Evolutionary conservation across 35 echinoderm and acorn worm species (phyloP).

Genomic region (Acanthaster planci): DNA sequence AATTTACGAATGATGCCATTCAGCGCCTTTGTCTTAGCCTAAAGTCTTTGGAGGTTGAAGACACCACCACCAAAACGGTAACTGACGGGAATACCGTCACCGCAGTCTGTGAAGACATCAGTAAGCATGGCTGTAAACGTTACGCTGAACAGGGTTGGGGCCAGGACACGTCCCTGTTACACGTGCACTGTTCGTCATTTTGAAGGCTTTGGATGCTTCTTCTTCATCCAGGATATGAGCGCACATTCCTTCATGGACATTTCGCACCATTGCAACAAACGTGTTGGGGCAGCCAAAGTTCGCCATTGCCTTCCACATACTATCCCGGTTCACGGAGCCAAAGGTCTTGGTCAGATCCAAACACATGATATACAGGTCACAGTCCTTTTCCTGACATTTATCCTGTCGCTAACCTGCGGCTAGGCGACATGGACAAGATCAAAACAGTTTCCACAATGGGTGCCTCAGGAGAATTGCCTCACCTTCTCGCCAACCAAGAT

Average conservation of each 20-base stretch:
- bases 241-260: constrained; percentile 31
- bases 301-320: constrained; percentile 19
- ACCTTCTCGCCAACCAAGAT: too few species aligned
- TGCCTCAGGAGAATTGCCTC: too few species aligned
- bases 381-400: constrained; percentile 28
- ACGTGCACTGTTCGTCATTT: neutral
- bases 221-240: neutral
- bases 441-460: too few species aligned
- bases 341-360: neutral
- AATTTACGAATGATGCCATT: neutral
- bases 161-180: constrained; percentile 7
- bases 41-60: constrained; percentile 5
- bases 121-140: constrained; percentile 12
- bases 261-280: constrained; percentile 12
- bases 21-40: neutral
- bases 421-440: constrained; percentile 76
- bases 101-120: constrained; percentile 20
- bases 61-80: constrained; percentile 13
- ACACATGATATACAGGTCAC: neutral
- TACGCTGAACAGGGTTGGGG: constrained; percentile 16
- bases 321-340: neutral
- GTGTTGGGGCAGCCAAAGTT: neutral
- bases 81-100: neutral
- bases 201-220: constrained; percentile 2
- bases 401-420: constrained; percentile 46